Evolutionary conservation across 2,797 vertebrate species (phyloP).

Genomic region (Pantherophis vulpinus): DNA sequence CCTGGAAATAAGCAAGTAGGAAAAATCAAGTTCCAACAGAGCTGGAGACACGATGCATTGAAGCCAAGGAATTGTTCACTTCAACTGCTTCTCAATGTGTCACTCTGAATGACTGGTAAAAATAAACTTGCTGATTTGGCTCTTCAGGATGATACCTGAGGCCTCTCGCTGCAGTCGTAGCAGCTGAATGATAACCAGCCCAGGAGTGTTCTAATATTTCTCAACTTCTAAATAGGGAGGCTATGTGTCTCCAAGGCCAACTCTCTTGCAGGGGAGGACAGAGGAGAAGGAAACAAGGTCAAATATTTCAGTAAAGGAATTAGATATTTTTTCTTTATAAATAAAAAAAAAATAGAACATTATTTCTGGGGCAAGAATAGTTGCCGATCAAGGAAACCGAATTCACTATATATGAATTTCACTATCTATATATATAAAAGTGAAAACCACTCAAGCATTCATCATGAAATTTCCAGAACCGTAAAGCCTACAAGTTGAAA

Average conservation of each 20-base stretch:
- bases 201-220: not conserved
- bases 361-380: not conserved
- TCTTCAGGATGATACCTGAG: not conserved
- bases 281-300: not conserved
- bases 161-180: not conserved
- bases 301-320: not conserved
- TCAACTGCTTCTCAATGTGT: not conserved
- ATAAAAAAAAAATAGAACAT: not conserved
- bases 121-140: conserved; percentile 6
- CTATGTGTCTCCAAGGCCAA: not conserved
- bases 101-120: not conserved
- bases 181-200: not conserved
- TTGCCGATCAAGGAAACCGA: not conserved
- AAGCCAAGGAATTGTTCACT: not conserved
- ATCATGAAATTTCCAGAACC: too few species aligned
- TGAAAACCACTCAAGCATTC: too few species aligned
- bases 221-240: not conserved
- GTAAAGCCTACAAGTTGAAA: too few species aligned
- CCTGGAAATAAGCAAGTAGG: not conserved
- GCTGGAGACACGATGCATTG: not conserved
- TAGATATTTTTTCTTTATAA: not conserved
- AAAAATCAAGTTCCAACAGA: not conserved
- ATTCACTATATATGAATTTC: not conserved
- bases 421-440: not conserved
- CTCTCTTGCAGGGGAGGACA: not conserved